phyloP scores from a whole-genome alignment of 2,113 vertebrate genomes.

The Pachyramphus minor region DNA sequence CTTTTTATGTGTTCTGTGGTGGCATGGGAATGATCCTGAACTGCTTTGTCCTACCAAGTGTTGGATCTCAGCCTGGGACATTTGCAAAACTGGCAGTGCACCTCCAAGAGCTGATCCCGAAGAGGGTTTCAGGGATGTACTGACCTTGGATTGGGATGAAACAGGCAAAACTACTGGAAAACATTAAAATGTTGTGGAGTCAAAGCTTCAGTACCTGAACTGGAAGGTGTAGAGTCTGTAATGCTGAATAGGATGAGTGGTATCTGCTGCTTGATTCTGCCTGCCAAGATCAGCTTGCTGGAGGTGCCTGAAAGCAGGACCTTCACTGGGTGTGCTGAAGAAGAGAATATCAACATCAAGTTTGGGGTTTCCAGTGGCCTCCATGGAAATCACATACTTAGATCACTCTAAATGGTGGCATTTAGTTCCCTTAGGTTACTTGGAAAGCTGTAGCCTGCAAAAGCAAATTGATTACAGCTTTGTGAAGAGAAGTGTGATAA shows the following conservation, averaged over 20 bases:
- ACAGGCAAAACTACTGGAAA: background rate
- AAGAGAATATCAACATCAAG: background rate
- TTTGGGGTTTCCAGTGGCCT: background rate
- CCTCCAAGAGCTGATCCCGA: background rate
- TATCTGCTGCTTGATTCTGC: background rate
- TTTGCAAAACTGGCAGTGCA: background rate
- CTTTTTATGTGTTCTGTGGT: background rate
- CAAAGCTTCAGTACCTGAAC: background rate
- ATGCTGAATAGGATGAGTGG: rapidly evolving
- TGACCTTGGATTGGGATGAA: background rate
- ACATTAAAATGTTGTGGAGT: background rate
- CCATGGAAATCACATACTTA: background rate
- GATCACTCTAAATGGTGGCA: background rate
- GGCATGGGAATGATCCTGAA: background rate
- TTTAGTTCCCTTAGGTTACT: background rate
- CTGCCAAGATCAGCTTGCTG: background rate
- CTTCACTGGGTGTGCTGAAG: background rate
- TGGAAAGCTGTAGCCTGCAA: background rate
- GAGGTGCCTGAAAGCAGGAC: background rate
- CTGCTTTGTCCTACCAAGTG: background rate
- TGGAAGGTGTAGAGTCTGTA: background rate
- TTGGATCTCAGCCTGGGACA: background rate
- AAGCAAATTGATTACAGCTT: rapidly evolving
- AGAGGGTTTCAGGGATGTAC: background rate
- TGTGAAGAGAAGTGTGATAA: background rate